Percentiles rank a stretch among this genome's conserved stretches.
Evolutionary conservation across 2,113 vertebrate species (phyloP).

Genomic region (Lampris incognitus): DNA sequence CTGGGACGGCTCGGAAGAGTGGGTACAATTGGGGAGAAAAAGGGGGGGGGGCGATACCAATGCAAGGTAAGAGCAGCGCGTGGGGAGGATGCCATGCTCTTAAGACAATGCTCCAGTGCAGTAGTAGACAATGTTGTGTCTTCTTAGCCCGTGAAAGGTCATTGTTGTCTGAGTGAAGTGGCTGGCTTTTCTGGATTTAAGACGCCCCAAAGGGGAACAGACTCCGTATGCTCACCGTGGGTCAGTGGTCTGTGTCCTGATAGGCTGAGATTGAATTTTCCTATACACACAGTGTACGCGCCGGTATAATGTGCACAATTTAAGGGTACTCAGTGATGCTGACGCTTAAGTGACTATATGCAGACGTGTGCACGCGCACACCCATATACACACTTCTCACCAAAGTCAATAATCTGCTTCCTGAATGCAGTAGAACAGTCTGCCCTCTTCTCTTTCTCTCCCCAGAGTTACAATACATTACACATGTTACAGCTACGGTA

Average conservation of each 20-base stretch:
- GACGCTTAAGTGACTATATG: background rate
- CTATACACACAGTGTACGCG: conserved; percentile 1
- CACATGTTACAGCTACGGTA: conserved; percentile 62
- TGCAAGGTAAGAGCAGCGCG: conserved; percentile 64
- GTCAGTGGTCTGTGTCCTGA: conserved; percentile 33
- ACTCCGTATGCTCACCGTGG: conserved; percentile 44
- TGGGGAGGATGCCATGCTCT: conserved; percentile 61
- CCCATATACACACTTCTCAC: background rate
- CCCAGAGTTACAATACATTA: conserved; percentile 49
- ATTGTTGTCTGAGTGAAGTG: conserved; percentile 46
- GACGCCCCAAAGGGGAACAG: conserved; percentile 11
- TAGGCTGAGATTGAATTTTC: background rate
- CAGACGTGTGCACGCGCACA: background rate
- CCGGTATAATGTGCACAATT: background rate
- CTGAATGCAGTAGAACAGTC: conserved; percentile 22
- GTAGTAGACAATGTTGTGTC: conserved; percentile 19
- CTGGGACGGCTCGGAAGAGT: too few relatives aligned
- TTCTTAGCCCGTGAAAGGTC: conserved; percentile 45
- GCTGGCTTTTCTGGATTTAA: conserved; percentile 32
- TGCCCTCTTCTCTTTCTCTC: conserved; percentile 45
- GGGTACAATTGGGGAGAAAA: too few relatives aligned
- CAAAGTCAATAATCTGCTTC: conserved; percentile 12
- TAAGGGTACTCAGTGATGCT: background rate
- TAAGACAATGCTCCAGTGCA: conserved; percentile 39
- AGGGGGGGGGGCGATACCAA: conserved; percentile 55